A percentile compares a stretch with the other conserved stretches of the same genome.
Conservation (phyloP, 2,888 invertebrate species). For the Andrena chrysosceles region DNA sequence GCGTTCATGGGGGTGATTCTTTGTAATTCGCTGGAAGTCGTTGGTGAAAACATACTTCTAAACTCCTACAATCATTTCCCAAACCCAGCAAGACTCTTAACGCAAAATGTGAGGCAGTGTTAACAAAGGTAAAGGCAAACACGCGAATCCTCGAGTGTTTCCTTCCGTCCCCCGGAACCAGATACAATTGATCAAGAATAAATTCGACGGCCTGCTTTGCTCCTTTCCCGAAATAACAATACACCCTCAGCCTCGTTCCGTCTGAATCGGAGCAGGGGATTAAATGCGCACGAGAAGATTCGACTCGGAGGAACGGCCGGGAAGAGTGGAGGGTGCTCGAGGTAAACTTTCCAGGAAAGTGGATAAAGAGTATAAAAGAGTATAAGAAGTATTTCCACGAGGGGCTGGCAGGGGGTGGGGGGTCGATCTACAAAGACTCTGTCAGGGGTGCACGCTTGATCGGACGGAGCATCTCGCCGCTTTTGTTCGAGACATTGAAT, state of each 20-base stretch:
- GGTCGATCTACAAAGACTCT: conserved; percentile 39
- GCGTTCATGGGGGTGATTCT: not conserved
- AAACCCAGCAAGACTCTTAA: too few species aligned
- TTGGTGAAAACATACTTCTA: not conserved
- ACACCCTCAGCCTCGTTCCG: conserved; percentile 13
- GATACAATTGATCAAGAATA: not conserved
- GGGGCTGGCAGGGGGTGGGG: not conserved
- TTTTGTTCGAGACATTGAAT: conserved; percentile 61
- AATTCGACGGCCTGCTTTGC: conserved; percentile 27
- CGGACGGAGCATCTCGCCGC: conserved; percentile 44
- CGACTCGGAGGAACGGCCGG: conserved; percentile 7
- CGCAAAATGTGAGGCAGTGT: too few species aligned
- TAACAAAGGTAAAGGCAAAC: not conserved
- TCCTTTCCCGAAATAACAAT: conserved; percentile 49
- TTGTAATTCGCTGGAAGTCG: not conserved
- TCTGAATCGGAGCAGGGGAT: conserved; percentile 43
- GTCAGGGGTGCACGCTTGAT: conserved; percentile 50
- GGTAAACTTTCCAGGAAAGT: conserved; percentile 60
- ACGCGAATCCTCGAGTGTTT: not conserved
- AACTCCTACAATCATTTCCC: too few species aligned
- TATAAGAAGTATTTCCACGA: conserved; percentile 60
- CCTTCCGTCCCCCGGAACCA: too few species aligned
- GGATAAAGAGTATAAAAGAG: conserved; percentile 63
- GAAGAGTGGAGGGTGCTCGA: conserved; percentile 54
- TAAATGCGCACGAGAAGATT: conserved; percentile 48